Conservation (phyloP, 2,797 vertebrate species). For the Myotis planiceps region DNA sequence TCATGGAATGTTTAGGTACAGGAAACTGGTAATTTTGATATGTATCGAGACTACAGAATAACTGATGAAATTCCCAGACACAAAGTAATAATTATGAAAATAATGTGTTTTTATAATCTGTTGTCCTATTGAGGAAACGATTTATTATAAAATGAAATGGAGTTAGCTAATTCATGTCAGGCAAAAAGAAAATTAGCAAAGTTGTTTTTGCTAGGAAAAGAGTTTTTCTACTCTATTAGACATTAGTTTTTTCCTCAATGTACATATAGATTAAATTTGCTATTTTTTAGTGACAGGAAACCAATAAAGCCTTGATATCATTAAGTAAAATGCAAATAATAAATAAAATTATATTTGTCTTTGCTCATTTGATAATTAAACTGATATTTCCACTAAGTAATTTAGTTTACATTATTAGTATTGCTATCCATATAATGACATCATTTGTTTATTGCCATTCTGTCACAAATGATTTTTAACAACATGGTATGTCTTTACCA, state of each 20-base stretch:
- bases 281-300: conserved; percentile 19
- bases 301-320: neutral
- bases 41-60: neutral
- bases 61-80: neutral
- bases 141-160: conserved; percentile 22
- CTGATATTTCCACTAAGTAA: conserved; percentile 4
- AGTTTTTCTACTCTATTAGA: neutral
- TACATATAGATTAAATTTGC: neutral
- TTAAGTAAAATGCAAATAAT: conserved; percentile 34
- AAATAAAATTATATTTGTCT: conserved; percentile 43
- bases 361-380: conserved; percentile 36
- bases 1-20: neutral
- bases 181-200: neutral
- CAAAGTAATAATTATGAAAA: conserved; percentile 44
- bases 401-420: conserved; percentile 29
- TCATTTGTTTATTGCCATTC: neutral
- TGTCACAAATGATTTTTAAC: conserved; percentile 23
- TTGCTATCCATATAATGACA: neutral
- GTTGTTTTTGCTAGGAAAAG: neutral
- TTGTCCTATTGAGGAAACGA: neutral
- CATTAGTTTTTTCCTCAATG: neutral
- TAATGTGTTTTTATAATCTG: neutral
- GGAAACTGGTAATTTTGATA: neutral
- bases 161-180: neutral
- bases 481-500: neutral